Percentiles rank a stretch among this genome's conserved stretches.
These are phyloP conservation scores for Tympanuchus pallidicinctus DNA, from an alignment of 2,113 vertebrate species.

Conservation along the genomic window DNA sequence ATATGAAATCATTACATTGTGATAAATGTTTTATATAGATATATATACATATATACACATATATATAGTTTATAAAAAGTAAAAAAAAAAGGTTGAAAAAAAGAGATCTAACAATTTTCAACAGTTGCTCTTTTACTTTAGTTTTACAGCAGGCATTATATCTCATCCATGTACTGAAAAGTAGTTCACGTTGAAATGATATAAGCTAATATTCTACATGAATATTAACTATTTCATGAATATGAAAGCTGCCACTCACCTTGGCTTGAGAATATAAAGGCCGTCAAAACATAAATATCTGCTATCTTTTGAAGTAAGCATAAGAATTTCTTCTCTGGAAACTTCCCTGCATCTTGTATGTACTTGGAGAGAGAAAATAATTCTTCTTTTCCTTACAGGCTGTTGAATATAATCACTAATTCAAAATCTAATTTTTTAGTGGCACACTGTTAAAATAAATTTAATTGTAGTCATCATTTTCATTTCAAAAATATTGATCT, in stretches of 20 bases:
- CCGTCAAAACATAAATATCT: background rate
- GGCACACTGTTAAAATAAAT: background rate
- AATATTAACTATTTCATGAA: background rate
- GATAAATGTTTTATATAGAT: background rate
- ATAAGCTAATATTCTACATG: background rate
- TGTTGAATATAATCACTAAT: slow-evolving; percentile 26
- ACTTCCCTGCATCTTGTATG: background rate
- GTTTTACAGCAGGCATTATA: background rate
- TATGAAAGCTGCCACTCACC: background rate
- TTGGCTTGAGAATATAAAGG: background rate
- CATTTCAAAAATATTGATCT: background rate
- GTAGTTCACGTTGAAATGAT: background rate
- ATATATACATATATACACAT: too few relatives aligned
- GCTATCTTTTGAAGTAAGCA: background rate
- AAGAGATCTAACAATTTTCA: background rate
- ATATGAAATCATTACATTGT: background rate
- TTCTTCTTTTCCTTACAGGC: slow-evolving; percentile 1
- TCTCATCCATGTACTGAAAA: background rate
- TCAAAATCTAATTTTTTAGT: background rate
- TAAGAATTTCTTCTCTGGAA: background rate
- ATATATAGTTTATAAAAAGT: background rate
- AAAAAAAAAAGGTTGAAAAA: background rate
- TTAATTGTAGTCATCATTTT: background rate
- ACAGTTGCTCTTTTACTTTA: background rate
- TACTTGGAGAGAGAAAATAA: background rate